Conservation (phyloP, 2,888 invertebrate genomes). For the Drosophila mettleri region DNA sequence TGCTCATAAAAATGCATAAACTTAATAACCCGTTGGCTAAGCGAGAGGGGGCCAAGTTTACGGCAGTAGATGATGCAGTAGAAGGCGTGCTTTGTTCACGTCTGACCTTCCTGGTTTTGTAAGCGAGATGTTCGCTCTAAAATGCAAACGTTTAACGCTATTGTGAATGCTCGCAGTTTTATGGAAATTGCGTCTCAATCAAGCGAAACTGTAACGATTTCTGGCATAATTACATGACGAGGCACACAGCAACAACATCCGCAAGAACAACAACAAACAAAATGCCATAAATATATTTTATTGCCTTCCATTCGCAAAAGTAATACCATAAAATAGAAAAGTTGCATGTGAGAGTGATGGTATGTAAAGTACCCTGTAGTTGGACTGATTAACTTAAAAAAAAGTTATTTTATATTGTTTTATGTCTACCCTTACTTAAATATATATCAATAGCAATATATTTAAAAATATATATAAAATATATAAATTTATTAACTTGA, state of each 20-base stretch:
- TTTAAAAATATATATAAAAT: neutral
- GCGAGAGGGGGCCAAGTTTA: conserved; percentile 11
- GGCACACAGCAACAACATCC: conserved; percentile 11
- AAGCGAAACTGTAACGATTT: conserved; percentile 68
- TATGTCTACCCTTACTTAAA: neutral
- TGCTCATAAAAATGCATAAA: conserved; percentile 59
- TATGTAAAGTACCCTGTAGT: conserved; percentile 12
- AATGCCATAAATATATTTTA: conserved; percentile 56
- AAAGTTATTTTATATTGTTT: neutral
- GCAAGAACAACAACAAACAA: neutral
- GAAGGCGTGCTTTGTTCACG: neutral
- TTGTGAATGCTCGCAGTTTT: conserved; percentile 32
- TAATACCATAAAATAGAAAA: conserved; percentile 18
- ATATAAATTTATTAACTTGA: too few relatives aligned
- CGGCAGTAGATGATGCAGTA: neutral
- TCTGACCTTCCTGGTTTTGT: conserved; percentile 59
- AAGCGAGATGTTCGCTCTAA: conserved; percentile 36
- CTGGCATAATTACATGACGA: conserved; percentile 43
- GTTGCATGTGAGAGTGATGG: neutral
- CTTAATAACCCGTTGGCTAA: conserved; percentile 54
- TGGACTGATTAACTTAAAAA: neutral
- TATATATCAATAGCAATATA: too few relatives aligned
- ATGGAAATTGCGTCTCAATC: conserved; percentile 49
- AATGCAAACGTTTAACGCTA: conserved; percentile 53
- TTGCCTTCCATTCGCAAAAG: conserved; percentile 35